Evolutionary conservation across 2,888 invertebrate species (phyloP), one percentile per base, ranked within the genome.

Genomic region (Agonopterix heracliana): DNA sequence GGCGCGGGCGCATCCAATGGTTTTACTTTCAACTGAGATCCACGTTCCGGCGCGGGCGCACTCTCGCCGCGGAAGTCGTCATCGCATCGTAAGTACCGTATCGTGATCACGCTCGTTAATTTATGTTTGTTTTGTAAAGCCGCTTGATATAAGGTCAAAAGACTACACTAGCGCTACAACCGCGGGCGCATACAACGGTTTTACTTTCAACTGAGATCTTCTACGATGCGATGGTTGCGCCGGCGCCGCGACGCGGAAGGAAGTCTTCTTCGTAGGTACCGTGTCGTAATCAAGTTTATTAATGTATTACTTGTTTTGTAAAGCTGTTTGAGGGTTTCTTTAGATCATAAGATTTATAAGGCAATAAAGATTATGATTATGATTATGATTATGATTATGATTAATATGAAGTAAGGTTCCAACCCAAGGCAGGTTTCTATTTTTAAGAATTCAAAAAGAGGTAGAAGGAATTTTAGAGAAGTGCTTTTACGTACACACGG

Each of bases 21-120:
- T 71, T 73, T 77, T 73, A 79, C 78, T 78, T 78, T 78, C 77
- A 56, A 63, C 66, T 61, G 61, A 54, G 49, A 60, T 69, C 67
- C 45, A 45, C 35, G 11, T 35, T 35, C 45, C 50, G 43, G 42
- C 41, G 46, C 35, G 44, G 46, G 45, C 34, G 60, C 61, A 60
- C 63, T 70, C 72, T 68, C 64, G 54, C 57, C 61, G 54, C 63
- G 68, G 68, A 68, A 72, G 56, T 54, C 46, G 35, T 44, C 50
- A 47, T 47, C 47, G n/a, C n/a, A 47, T 14, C 13, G 12, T 41
- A 36, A 34, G 26, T 35, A 45, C 45, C 44, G 44, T 12, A 44
- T 34, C 9, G 44, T 41, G n/a, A 46, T 45, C 34, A 35, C 9
- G 9, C 38, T n/a, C n/a, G n/a, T n/a, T 38, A n/a, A 38, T 38